Conservation (phyloP, 2,888 invertebrate genomes). For the Neoascia interrupta region DNA sequence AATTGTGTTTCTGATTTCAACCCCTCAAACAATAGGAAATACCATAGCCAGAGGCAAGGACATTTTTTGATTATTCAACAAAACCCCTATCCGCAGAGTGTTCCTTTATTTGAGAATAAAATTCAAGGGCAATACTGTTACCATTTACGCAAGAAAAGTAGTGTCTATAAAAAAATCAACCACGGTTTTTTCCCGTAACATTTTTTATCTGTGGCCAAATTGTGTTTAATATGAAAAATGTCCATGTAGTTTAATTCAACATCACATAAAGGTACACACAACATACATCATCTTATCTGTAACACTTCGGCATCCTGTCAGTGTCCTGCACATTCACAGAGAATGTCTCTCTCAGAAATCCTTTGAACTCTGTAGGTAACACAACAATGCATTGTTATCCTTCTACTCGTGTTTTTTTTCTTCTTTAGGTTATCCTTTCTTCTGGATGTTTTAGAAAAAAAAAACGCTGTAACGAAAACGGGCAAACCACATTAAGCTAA, state of each 20-base stretch:
- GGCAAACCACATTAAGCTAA: conserved; percentile 61
- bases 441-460: neutral
- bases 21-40: conserved; percentile 28
- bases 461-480: conserved; percentile 41
- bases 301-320: conserved; percentile 62
- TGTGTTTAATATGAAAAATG: conserved; percentile 36
- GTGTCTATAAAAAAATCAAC: neutral
- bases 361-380: conserved; percentile 39
- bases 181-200: conserved; percentile 32
- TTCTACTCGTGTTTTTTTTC: conserved; percentile 20
- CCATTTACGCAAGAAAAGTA: conserved; percentile 30
- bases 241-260: conserved; percentile 6
- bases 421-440: conserved; percentile 11
- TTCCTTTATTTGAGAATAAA: too few species aligned
- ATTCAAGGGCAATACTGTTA: conserved; percentile 63
- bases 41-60: conserved; percentile 61
- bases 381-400: conserved; percentile 67
- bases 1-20: conserved; percentile 33
- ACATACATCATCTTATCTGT: conserved; percentile 62
- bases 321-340: conserved; percentile 60
- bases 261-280: too few species aligned
- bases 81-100: too few species aligned
- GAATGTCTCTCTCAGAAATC: conserved; percentile 53
- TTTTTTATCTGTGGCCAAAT: conserved; percentile 33
- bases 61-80: conserved; percentile 63